Conservation (phyloP, 2,113 vertebrate species). For the Heliornis fulica region DNA sequence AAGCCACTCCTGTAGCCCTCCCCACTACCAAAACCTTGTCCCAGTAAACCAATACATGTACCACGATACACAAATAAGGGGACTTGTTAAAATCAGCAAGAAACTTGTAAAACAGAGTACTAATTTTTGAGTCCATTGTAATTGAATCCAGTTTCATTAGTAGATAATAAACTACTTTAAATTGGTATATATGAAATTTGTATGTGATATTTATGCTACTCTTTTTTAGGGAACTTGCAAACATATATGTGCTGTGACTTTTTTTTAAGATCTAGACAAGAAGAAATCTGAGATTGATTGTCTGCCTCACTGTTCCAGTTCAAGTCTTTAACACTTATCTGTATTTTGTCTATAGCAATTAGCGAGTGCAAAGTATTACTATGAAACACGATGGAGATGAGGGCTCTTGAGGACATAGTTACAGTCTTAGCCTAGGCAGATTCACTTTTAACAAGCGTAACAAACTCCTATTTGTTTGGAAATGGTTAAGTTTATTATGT, state of each 20-base stretch:
- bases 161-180: not conserved
- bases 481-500: not conserved
- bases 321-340: not conserved
- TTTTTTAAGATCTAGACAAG: not conserved
- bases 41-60: not conserved
- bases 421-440: not conserved
- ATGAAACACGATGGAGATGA: not conserved
- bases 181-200: not conserved
- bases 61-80: not conserved
- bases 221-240: not conserved
- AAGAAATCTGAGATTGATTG: not conserved
- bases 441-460: not conserved
- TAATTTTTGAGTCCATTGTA: not conserved
- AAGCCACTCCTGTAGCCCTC: no score
- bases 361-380: not conserved
- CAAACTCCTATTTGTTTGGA: not conserved
- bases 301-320: not conserved
- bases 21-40: no score
- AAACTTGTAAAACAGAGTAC: not conserved
- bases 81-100: not conserved
- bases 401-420: not conserved
- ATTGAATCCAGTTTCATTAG: not conserved
- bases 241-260: not conserved
- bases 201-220: not conserved
- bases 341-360: not conserved